These are phyloP conservation scores for Tenthredo notha DNA, from an alignment of 2,888 invertebrate species.

Conservation along the genomic window DNA sequence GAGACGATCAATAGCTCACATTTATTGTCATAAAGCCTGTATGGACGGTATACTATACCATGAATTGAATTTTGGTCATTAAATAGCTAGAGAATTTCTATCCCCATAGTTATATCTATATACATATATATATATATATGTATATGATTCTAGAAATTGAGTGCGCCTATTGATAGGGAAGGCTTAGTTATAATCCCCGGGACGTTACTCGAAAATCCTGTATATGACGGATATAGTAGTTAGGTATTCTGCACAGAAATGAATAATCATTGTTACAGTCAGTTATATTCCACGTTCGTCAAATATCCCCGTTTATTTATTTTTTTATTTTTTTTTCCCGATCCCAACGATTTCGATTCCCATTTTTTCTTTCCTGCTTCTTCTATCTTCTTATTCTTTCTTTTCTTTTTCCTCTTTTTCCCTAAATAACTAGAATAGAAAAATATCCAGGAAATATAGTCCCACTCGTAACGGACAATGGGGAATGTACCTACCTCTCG, in stretches of 20 bases:
- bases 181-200: constrained; percentile 27
- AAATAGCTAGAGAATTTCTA: constrained; percentile 12
- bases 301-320: not conserved
- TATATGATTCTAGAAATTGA: constrained; percentile 12
- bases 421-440: not conserved
- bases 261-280: not conserved
- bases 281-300: not conserved
- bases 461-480: not conserved
- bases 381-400: too few species aligned
- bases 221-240: not conserved
- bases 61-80: constrained; percentile 38
- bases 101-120: not conserved
- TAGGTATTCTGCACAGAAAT: not conserved
- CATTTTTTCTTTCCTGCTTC: not conserved
- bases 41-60: not conserved
- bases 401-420: not conserved
- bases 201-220: constrained; percentile 26
- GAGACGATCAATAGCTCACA: constrained; percentile 4
- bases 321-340: too few species aligned
- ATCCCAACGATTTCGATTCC: not conserved
- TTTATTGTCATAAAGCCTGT: not conserved
- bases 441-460: not conserved
- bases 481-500: not conserved
- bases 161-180: constrained; percentile 34
- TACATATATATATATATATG: not conserved